Evolutionary conservation across 2,797 vertebrate species (phyloP).

Genomic region (Petrocephalus sullivani): DNA sequence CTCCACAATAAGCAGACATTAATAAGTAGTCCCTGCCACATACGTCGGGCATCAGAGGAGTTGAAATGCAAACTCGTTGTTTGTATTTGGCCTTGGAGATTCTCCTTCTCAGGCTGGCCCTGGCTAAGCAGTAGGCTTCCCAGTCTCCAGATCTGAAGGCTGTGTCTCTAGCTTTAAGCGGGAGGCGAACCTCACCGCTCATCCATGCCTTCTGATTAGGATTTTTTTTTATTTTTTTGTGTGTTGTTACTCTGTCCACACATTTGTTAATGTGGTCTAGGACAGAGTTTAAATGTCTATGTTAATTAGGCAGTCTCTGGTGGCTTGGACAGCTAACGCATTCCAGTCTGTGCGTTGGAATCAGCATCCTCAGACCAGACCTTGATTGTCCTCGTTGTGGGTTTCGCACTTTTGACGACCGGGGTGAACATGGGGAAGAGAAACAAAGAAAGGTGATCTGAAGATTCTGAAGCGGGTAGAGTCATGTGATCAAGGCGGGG

Average conservation of each 20-base stretch:
- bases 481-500: background rate
- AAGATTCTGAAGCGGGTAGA: no score
- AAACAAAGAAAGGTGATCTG: constrained; percentile 2
- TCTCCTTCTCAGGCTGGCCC: no score
- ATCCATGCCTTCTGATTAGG: no score
- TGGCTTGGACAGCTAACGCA: background rate
- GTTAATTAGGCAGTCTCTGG: background rate
- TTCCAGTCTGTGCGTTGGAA: background rate
- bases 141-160: no score
- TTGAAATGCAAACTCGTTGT: no score
- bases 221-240: no score
- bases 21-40: background rate
- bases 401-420: background rate
- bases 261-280: no score
- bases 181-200: no score
- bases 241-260: no score
- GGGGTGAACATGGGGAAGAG: background rate
- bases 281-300: background rate
- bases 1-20: background rate
- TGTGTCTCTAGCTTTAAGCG: no score
- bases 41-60: background rate
- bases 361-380: constrained; percentile 4
- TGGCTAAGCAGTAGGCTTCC: no score
- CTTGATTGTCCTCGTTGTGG: background rate
- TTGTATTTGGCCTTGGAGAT: background rate